phyloP scores from a whole-genome alignment of 1,140 invertebrate species.

The Uloborus diversus region DNA sequence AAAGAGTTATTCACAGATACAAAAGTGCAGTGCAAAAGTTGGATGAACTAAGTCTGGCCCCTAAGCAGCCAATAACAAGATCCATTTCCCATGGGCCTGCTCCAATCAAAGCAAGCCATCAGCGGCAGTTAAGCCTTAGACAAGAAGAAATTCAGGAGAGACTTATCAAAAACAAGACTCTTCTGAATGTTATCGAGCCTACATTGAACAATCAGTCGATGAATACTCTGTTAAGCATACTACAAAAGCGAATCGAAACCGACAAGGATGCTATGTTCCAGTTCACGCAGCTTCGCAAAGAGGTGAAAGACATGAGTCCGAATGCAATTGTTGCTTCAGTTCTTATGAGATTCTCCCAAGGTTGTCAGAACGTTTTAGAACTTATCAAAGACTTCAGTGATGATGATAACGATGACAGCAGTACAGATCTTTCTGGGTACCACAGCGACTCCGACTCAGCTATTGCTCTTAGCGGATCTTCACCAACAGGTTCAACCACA shows the following conservation, averaged over 20 bases:
- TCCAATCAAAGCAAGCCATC: conserved; percentile 83
- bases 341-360: conserved; percentile 56
- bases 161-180: conserved; percentile 90
- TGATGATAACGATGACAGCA: conserved; percentile 55
- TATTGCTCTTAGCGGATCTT: conserved; percentile 56
- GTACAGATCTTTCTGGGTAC: conserved; percentile 56
- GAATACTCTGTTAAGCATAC: conserved; percentile 70
- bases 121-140: conserved; percentile 82
- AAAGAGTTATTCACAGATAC: conserved; percentile 83
- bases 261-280: conserved; percentile 73
- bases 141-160: conserved; percentile 79
- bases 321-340: conserved; percentile 50
- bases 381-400: conserved; percentile 53
- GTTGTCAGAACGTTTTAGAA: conserved; percentile 55
- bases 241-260: conserved; percentile 73
- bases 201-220: conserved; percentile 66
- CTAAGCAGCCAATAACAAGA: conserved; percentile 62
- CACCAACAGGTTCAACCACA: conserved; percentile 24
- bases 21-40: conserved; percentile 86
- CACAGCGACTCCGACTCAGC: conserved; percentile 57
- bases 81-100: conserved; percentile 75
- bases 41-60: conserved; percentile 76
- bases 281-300: conserved; percentile 75
- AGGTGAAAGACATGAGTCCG: conserved; percentile 72
- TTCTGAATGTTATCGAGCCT: conserved; percentile 83